Evolutionary conservation across 2,888 invertebrate genomes (phyloP).

Genomic region (Taenaris catops): DNA sequence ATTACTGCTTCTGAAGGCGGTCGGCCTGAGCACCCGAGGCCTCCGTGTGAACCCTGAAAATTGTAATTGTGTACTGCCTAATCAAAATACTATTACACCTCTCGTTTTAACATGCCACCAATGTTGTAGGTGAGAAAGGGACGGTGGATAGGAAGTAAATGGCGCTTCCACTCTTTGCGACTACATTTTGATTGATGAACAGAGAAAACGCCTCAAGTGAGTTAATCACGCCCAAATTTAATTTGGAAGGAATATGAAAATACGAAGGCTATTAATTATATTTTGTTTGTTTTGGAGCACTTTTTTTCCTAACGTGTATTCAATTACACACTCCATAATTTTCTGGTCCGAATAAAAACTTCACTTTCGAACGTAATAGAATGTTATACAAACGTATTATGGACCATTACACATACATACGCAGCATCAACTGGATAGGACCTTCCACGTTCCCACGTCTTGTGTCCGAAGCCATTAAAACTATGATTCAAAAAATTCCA

Average conservation of each 20-base stretch:
- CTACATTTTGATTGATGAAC: constrained; percentile 73
- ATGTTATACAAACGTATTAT: constrained; percentile 7
- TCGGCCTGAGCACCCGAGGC: constrained; percentile 51
- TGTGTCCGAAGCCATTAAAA: no score
- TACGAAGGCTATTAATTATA: constrained; percentile 48
- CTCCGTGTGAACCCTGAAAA: constrained; percentile 67
- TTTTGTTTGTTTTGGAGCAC: constrained; percentile 69
- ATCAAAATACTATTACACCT: constrained; percentile 36
- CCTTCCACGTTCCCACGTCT: no score
- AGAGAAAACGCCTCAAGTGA: constrained; percentile 75
- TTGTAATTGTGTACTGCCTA: constrained; percentile 58
- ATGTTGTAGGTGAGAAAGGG: constrained; percentile 37
- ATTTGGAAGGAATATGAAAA: constrained; percentile 68
- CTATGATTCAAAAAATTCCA: no score
- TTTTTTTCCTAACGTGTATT: constrained; percentile 40
- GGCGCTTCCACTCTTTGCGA: constrained; percentile 52
- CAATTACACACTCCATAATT: constrained; percentile 32
- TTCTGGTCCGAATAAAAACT: constrained; percentile 19
- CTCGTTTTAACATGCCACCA: constrained; percentile 29
- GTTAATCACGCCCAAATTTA: constrained; percentile 75
- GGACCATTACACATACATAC: constrained; percentile 11
- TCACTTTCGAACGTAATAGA: constrained; percentile 13
- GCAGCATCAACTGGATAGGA: no score
- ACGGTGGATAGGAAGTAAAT: constrained; percentile 55
- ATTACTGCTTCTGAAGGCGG: constrained; percentile 73